A percentile compares a stretch with the other conserved stretches of the same genome.
Conservation (phyloP, 2,797 vertebrate genomes). For the Buphagus erythrorhynchus region DNA sequence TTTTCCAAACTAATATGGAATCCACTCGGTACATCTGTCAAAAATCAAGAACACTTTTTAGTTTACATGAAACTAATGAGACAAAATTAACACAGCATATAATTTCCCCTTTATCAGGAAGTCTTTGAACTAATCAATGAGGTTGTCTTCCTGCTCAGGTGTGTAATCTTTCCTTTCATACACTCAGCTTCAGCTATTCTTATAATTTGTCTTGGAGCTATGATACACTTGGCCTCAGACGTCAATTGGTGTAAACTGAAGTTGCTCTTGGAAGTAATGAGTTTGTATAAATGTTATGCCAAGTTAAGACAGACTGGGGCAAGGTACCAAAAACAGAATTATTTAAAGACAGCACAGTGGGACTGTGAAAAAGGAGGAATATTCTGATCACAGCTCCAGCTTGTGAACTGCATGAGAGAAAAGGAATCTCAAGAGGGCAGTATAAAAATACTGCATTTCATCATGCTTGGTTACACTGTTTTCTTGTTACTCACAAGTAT, state of each 20-base stretch:
- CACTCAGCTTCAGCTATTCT: background rate
- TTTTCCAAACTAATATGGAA: conserved; percentile 84
- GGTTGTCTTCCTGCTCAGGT: background rate
- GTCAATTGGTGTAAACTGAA: background rate
- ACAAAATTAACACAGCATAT: background rate
- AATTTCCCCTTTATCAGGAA: conserved; percentile 7
- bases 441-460: background rate
- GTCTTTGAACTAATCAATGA: background rate
- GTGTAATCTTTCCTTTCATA: conserved; percentile 1
- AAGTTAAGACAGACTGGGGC: background rate
- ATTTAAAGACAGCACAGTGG: background rate
- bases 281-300: background rate
- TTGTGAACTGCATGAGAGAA: background rate
- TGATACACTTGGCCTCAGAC: background rate
- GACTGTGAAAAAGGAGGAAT: background rate
- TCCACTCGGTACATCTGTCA: conserved; percentile 88
- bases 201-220: background rate
- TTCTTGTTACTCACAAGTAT: background rate
- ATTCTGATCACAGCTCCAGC: background rate
- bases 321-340: conserved; percentile 20
- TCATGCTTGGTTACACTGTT: background rate
- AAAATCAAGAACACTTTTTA: conserved; percentile 52
- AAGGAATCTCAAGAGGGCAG: background rate
- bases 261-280: background rate
- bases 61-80: background rate